A percentile compares a stretch with the other conserved stretches of the same genome.
These are phyloP conservation scores for Mythimna loreyi DNA, from an alignment of 2,888 invertebrate genomes.

Conservation along the genomic window DNA sequence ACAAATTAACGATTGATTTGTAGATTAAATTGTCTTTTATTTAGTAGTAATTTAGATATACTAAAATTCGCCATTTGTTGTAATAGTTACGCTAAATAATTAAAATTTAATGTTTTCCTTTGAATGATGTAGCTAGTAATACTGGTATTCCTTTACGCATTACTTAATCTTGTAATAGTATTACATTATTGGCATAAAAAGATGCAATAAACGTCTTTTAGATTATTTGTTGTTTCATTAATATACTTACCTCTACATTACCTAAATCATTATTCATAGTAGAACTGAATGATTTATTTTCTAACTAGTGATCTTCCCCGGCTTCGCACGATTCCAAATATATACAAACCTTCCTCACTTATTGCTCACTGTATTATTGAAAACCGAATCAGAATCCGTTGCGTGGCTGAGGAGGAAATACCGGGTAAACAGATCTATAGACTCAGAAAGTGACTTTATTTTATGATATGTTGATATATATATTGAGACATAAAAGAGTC, in stretches of 20 bases:
- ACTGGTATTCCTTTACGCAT: conserved; percentile 17
- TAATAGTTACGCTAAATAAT: conserved; percentile 9
- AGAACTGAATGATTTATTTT: background rate
- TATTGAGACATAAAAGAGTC: no score
- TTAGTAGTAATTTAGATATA: conserved; percentile 22
- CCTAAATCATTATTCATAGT: background rate
- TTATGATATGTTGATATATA: no score
- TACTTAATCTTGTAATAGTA: conserved; percentile 34
- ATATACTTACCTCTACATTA: background rate
- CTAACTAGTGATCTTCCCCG: no score
- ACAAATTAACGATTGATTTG: conserved; percentile 43
- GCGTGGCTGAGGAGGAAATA: no score
- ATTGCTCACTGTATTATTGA: no score
- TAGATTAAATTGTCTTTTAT: conserved; percentile 37
- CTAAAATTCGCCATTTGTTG: background rate
- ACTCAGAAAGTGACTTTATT: no score
- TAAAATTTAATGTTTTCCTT: conserved; percentile 3
- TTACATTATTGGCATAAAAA: conserved; percentile 52
- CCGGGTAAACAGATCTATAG: no score
- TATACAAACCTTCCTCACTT: no score
- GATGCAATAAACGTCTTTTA: conserved; percentile 70
- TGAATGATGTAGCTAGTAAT: background rate
- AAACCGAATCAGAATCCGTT: no score
- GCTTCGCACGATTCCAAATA: no score
- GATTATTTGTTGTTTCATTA: conserved; percentile 57